These are phyloP conservation scores for Dendrolimus kikuchii DNA, from an alignment of 1,140 invertebrate genomes.

Conservation along the genomic window DNA sequence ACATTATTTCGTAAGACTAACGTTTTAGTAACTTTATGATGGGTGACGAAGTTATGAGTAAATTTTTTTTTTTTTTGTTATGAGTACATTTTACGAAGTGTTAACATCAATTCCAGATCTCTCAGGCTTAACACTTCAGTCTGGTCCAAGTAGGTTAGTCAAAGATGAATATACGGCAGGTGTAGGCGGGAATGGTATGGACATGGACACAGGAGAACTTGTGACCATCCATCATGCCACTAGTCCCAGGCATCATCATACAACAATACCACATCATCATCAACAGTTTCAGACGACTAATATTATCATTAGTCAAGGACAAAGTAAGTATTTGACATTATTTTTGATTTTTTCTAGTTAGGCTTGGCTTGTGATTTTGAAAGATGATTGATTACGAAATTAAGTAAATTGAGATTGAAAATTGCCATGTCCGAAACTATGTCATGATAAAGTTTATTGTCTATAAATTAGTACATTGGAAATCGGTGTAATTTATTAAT, in stretches of 20 bases:
- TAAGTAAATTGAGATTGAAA: too few relatives aligned
- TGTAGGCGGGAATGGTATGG: constrained; percentile 78
- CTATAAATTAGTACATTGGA: too few relatives aligned
- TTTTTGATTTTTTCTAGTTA: too few relatives aligned
- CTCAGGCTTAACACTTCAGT: constrained; percentile 88
- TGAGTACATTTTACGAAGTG: neutral
- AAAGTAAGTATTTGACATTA: constrained; percentile 39
- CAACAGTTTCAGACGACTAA: constrained; percentile 59
- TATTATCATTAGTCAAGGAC: constrained; percentile 63
- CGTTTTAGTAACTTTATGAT: too few relatives aligned
- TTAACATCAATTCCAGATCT: constrained; percentile 77
- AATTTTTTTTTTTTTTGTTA: too few relatives aligned
- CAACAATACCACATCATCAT: constrained; percentile 57
- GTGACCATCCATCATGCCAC: constrained; percentile 89
- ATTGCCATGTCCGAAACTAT: too few relatives aligned
- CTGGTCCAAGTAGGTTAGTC: constrained; percentile 79
- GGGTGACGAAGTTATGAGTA: too few relatives aligned
- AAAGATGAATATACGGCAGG: constrained; percentile 90
- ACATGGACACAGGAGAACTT: constrained; percentile 81
- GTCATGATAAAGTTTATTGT: too few relatives aligned
- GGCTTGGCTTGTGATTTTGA: too few relatives aligned
- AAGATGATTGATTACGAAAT: too few relatives aligned
- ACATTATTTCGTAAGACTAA: too few relatives aligned
- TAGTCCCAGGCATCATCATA: constrained; percentile 62
- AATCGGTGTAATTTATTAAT: too few relatives aligned